Evolutionary conservation across 2,113 vertebrate species (phyloP).

Genomic region (Gymnocephalus cernua): DNA sequence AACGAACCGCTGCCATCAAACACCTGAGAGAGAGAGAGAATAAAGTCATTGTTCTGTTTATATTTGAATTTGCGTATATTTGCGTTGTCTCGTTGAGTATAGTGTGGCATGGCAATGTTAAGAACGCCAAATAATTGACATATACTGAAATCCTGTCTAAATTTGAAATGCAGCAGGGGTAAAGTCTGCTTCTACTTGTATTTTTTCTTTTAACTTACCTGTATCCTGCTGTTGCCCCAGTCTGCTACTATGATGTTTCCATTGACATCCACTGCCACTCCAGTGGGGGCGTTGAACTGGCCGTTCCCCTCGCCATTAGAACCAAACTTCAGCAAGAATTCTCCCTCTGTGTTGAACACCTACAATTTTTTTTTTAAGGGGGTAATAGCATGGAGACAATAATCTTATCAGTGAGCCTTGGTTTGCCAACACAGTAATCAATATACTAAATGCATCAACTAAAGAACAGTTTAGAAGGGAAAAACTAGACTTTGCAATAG

Average conservation of each 20-base stretch:
- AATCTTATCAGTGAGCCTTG: background rate
- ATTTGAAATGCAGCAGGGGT: background rate
- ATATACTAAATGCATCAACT: background rate
- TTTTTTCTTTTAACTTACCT: slow-evolving; percentile 83
- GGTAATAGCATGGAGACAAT: background rate
- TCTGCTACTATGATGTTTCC: slow-evolving; percentile 98
- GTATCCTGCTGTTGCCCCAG: slow-evolving; percentile 99
- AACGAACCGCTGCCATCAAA: slow-evolving; percentile 98
- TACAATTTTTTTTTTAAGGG: slow-evolving; percentile 60
- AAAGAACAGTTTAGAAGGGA: background rate
- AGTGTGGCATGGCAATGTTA: background rate
- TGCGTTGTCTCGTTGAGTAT: too few relatives aligned
- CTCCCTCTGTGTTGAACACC: slow-evolving; percentile 98
- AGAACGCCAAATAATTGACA: background rate
- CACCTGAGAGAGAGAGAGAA: slow-evolving; percentile 83
- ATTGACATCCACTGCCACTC: slow-evolving; percentile 96
- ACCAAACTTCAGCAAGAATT: slow-evolving; percentile 97
- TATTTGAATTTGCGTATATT: background rate
- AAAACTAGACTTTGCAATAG: background rate
- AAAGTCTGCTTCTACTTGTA: background rate
- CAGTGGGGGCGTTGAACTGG: slow-evolving; percentile 98
- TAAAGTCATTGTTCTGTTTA: background rate
- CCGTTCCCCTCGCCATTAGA: slow-evolving; percentile 98
- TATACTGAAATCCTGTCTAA: too few relatives aligned
- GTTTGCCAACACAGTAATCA: background rate